Evolutionary conservation across 2,888 invertebrate genomes (phyloP).

Genomic region (Scaptomyza flava): DNA sequence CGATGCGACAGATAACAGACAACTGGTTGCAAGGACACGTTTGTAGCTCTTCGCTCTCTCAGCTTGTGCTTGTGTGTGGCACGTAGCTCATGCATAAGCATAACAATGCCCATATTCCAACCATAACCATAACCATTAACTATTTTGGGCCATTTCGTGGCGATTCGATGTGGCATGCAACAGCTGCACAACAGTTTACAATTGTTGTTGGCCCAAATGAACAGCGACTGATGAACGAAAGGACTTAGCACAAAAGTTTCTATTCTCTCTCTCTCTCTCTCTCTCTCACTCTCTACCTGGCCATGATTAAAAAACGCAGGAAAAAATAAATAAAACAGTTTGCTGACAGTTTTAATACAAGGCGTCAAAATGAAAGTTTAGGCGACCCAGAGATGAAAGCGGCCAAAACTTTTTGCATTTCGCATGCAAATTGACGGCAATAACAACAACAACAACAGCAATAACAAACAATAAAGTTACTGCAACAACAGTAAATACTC

Average conservation of each 20-base stretch:
- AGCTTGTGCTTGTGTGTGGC: constrained; percentile 17
- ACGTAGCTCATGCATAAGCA: constrained; percentile 74
- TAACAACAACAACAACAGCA: constrained; percentile 10
- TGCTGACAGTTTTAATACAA: constrained; percentile 68
- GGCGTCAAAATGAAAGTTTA: constrained; percentile 58
- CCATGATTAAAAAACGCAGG: constrained; percentile 50
- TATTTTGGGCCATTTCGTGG: constrained; percentile 21
- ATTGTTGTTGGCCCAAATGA: constrained; percentile 57
- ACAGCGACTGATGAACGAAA: constrained; percentile 5
- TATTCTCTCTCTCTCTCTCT: background rate
- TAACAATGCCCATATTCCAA: constrained; percentile 40
- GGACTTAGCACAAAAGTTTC: constrained; percentile 16
- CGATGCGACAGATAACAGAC: constrained; percentile 33
- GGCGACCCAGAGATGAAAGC: constrained; percentile 1
- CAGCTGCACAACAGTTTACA: constrained; percentile 61
- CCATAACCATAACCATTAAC: constrained; percentile 49
- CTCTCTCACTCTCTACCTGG: background rate
- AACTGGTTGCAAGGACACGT: constrained; percentile 21
- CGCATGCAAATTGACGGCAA: constrained; percentile 40
- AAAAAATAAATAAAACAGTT: constrained; percentile 14
- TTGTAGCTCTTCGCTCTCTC: background rate
- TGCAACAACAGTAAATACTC: constrained; percentile 38
- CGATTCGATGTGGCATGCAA: constrained; percentile 76
- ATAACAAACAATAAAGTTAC: constrained; percentile 10
- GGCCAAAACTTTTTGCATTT: constrained; percentile 38